phyloP scores from a whole-genome alignment of 1,140 invertebrate species.

The Hylyphantes graminicola region DNA sequence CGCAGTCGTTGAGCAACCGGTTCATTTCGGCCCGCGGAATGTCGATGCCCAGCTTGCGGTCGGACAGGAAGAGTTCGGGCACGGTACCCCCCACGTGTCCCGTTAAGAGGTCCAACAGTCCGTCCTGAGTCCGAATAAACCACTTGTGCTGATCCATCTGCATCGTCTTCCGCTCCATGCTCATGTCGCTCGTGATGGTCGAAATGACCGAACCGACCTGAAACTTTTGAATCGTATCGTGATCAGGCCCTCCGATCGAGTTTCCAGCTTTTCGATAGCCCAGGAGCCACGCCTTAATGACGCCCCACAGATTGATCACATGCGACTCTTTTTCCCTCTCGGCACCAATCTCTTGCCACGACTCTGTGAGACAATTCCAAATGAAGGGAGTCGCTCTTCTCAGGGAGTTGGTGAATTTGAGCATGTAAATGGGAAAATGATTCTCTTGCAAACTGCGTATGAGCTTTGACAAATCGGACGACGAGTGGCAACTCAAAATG shows the following conservation, averaged over 20 bases:
- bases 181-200: not conserved
- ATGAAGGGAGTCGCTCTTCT: not conserved
- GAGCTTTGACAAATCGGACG: not conserved
- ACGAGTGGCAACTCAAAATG: not conserved
- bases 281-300: not conserved
- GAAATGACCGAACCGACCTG: not conserved
- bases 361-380: slow-evolving; percentile 35
- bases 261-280: not conserved
- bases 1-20: not conserved
- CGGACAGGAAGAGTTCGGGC: slow-evolving; percentile 14
- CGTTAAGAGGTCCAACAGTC: slow-evolving; percentile 28
- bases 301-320: not conserved
- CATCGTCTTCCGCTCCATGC: slow-evolving; percentile 9
- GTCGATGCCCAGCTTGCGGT: not conserved
- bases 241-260: slow-evolving; percentile 1
- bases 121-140: not conserved
- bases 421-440: not conserved
- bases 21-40: not conserved
- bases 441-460: slow-evolving; percentile 4
- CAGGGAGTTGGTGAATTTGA: not conserved
- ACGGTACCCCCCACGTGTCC: slow-evolving; percentile 31
- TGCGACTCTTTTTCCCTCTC: not conserved
- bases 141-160: slow-evolving; percentile 44
- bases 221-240: not conserved
- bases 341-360: slow-evolving; percentile 4